Evolutionary conservation across 1,140 invertebrate species (phyloP), one percentile per base, ranked within the genome.

Genomic region (Amphibalanus amphitrite): DNA sequence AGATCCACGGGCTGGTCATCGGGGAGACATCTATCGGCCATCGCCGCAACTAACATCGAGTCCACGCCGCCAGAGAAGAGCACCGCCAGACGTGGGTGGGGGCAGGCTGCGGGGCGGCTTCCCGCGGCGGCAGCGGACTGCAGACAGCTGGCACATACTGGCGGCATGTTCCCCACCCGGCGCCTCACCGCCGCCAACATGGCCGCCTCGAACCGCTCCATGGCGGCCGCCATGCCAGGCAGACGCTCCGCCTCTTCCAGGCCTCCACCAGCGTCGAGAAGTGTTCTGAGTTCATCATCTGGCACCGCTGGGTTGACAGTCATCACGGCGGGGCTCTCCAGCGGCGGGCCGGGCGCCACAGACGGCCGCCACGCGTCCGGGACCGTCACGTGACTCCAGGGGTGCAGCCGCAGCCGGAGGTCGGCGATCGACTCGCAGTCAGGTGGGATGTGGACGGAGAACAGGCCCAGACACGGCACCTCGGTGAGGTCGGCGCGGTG

Each of bases 11-110:
- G 83, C 78, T 91, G 87, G 64, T 83, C 76, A 73, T 76, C 74
- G 4, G 86, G 82, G 29, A 94, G 78, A 82, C 85, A 88, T 82
- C 87, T 86, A 79, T 95, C 83, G 28, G 89, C 86, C 30, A 97
- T 78, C 40, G 87, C 82, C 40, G 95, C 89, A 73, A 98, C 81
- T 76, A 97, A 85, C 30, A 92, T 87, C 68, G 95, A 98, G 82
- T 98, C 96, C 23, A 98, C 82, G 30, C 96, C 96, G 71, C 95
- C 95, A 76, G 95, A 98, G 84, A 97, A 98, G 75, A 97, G 82
- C 73, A 98, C 81, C 40, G 89, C 93, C 64, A 93, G 81, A 80
- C 89, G 89, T 28, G 90, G 82, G 82, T 95, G 92, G 70, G 73
- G 72, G 78, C 82, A 83, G 8, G 28, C 23, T 28, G 69, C 69